Base-by-base conservation (phyloP, 2,113 vertebrate species). In the Edolisoma coerulescens region DNA sequence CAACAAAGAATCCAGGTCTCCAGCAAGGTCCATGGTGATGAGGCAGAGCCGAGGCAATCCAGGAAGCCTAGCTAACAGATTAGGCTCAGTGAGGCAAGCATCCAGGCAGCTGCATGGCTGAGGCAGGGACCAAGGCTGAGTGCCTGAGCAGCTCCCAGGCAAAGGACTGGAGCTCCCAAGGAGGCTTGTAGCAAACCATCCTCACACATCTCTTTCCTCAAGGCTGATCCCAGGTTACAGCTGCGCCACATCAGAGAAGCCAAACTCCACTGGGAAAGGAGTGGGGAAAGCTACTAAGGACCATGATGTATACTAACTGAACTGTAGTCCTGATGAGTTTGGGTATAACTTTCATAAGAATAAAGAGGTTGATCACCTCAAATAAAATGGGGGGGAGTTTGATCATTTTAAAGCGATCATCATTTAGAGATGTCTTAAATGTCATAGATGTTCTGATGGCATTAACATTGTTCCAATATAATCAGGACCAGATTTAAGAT, bases 41-140 rank as follows among this genome's bases (percentile, higher is more conserved):
- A 73, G 42, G 49, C 28, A 91, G 53, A 84, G 53, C 47, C 27
- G 13, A 61, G 47, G 27, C 14, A 41, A 60, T 16, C 10, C 2
- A 2, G 50, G 16, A 70, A 54, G 35, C 35, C 32, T 75, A 82
- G 24, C 12, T 64, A 37, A 20, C 0, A 1, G 32, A 44, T 16
- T 4, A 1, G 1, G 39, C n/a, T 44, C 41, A 82, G 54, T 0
- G 0, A 89, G 41, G 27, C 13, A 68, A 24, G 4, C 3, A 13
- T 12, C 26, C 16, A 33, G 11, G 30, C 30, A 52, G 39, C 5
- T 4, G 11, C 37, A 17, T 0, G 13, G 16, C 32, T 89, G n/a
- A n/a, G 47, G 22, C 16, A 39, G 13, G 30, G 44, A 82, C 28
- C 44, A 17, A 85, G 35, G 22, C 37, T 26, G 23, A 83, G 32